phyloP scores from a whole-genome alignment of 2,113 vertebrate genomes.

The Cyanoderma ruficeps region DNA sequence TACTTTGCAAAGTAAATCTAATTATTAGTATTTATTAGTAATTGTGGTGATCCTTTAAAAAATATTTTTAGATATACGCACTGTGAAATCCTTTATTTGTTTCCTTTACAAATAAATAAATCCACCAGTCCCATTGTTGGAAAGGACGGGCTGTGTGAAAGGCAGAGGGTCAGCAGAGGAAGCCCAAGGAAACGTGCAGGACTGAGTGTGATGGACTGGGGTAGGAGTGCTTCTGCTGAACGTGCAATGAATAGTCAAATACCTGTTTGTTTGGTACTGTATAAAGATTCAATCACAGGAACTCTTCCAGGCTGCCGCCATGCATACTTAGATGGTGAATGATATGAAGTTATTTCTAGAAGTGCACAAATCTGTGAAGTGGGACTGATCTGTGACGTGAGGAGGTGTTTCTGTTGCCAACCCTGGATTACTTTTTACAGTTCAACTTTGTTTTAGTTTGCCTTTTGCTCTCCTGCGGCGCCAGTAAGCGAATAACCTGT shows the following conservation, averaged over 20 bases:
- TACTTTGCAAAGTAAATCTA: background rate
- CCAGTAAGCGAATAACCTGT: background rate
- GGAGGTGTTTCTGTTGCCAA: rapidly evolving
- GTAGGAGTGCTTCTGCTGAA: background rate
- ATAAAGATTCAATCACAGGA: background rate
- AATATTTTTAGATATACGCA: background rate
- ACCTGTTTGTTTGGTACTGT: background rate
- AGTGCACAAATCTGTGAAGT: background rate
- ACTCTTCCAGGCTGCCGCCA: background rate
- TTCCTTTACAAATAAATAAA: background rate
- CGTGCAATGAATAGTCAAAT: background rate
- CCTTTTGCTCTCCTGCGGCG: background rate
- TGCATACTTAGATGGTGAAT: background rate
- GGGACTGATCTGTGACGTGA: background rate
- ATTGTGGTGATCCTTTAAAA: background rate
- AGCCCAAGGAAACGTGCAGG: background rate
- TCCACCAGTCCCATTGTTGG: background rate
- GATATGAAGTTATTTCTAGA: background rate
- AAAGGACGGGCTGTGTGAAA: background rate
- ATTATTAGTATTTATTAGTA: background rate
- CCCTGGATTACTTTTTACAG: background rate
- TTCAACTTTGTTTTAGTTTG: background rate
- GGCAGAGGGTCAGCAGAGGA: background rate
- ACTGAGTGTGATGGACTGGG: background rate
- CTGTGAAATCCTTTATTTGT: background rate